phyloP scores from a whole-genome alignment of 1,140 invertebrate genomes.

The Nylanderia fulva region DNA sequence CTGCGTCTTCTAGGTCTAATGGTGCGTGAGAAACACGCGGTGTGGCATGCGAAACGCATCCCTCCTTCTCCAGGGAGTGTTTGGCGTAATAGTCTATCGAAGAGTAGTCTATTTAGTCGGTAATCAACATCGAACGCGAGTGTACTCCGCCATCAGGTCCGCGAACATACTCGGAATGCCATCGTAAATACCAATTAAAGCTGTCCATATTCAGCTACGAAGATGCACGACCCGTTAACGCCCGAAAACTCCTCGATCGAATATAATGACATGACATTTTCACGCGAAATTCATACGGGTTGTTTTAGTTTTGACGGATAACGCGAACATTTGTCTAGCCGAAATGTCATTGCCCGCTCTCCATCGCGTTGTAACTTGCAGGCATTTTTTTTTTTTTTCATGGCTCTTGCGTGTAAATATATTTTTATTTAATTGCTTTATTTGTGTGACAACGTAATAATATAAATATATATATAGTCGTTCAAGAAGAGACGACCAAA shows the following conservation, averaged over 20 bases:
- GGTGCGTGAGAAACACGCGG: constrained; percentile 14
- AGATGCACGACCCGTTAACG: background rate
- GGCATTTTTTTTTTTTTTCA: background rate
- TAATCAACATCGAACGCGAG: constrained; percentile 76
- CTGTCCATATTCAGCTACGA: background rate
- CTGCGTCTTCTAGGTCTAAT: constrained; percentile 60
- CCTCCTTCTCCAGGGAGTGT: constrained; percentile 32
- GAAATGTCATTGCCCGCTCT: background rate
- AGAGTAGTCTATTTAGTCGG: constrained; percentile 76
- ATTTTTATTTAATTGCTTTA: no score
- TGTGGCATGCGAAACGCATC: constrained; percentile 14
- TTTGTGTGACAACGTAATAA: no score
- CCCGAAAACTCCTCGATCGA: background rate
- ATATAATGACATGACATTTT: background rate
- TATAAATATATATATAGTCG: no score
- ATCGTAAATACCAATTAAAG: constrained; percentile 79
- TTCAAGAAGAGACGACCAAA: no score
- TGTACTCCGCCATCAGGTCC: constrained; percentile 1
- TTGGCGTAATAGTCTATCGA: constrained; percentile 77
- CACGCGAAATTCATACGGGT: background rate
- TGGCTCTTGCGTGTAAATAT: no score
- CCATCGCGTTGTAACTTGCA: background rate
- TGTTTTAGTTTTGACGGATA: background rate
- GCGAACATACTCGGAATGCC: constrained; percentile 20
- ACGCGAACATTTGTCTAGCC: background rate